These are phyloP conservation scores for Venturia canescens DNA, from an alignment of 1,140 invertebrate species.

Conservation along the genomic window DNA sequence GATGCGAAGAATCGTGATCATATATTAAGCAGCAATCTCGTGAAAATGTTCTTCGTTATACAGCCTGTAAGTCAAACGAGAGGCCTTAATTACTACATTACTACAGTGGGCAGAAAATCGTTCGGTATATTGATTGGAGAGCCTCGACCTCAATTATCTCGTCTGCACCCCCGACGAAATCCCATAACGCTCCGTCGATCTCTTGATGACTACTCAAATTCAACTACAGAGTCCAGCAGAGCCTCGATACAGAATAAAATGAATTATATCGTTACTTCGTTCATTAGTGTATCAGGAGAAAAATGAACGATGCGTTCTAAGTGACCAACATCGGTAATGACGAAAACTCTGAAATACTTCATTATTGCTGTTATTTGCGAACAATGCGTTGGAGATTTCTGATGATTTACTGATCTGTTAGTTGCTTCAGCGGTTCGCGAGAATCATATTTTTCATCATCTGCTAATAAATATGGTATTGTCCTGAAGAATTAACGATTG, in stretches of 20 bases:
- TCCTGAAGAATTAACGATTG: too few relatives aligned
- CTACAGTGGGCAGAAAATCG: not conserved
- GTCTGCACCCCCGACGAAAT: not conserved
- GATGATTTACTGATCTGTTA: too few relatives aligned
- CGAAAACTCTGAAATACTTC: too few relatives aligned
- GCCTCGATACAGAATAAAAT: not conserved
- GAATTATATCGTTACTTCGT: not conserved
- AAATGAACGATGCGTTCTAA: too few relatives aligned
- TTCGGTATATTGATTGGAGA: not conserved
- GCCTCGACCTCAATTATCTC: not conserved
- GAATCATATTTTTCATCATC: too few relatives aligned
- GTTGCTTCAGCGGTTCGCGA: too few relatives aligned
- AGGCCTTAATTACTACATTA: conserved; percentile 4
- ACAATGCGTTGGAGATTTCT: too few relatives aligned
- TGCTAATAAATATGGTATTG: too few relatives aligned
- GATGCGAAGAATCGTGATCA: not conserved
- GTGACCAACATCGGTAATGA: too few relatives aligned
- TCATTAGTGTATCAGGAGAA: not conserved
- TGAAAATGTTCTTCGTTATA: not conserved
- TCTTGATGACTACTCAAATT: not conserved
- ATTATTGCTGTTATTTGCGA: too few relatives aligned
- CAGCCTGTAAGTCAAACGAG: not conserved
- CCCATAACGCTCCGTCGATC: not conserved
- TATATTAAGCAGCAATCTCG: not conserved
- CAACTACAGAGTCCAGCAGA: not conserved